Percentiles rank a stretch among this genome's conserved stretches.
These are phyloP conservation scores for Volucella inflata DNA, from an alignment of 2,888 invertebrate genomes.

Conservation along the genomic window DNA sequence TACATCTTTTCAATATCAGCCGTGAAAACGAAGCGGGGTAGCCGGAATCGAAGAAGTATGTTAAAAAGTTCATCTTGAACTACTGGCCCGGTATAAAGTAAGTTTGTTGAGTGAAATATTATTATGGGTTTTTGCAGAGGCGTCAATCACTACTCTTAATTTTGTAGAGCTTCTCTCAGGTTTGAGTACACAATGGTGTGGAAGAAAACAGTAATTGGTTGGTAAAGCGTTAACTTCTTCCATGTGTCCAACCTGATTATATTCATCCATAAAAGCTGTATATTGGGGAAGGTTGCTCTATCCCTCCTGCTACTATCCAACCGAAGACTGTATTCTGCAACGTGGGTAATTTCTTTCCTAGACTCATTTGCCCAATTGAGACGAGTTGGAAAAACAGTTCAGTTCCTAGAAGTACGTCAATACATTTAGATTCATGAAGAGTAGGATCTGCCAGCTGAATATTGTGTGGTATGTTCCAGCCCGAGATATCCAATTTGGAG, in stretches of 20 bases:
- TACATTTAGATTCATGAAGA: too few species aligned
- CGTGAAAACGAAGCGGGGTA: slow-evolving; percentile 35
- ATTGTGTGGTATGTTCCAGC: too few species aligned
- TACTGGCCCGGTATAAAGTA: too few species aligned
- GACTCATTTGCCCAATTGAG: too few species aligned
- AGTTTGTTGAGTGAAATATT: slow-evolving; percentile 1
- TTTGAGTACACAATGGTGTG: background rate
- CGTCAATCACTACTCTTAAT: background rate
- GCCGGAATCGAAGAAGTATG: slow-evolving; percentile 4
- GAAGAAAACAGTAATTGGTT: background rate
- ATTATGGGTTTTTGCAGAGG: background rate
- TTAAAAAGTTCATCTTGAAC: slow-evolving; percentile 1
- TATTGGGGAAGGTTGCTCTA: background rate
- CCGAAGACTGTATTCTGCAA: too few species aligned
- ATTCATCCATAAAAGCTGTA: background rate
- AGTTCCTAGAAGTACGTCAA: too few species aligned
- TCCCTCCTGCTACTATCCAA: background rate
- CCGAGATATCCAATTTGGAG: too few species aligned
- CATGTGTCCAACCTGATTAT: background rate
- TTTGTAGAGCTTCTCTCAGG: background rate
- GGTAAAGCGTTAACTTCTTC: background rate
- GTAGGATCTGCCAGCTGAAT: too few species aligned
- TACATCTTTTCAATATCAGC: slow-evolving; percentile 64
- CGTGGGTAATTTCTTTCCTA: too few species aligned
- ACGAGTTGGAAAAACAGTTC: too few species aligned